Percentiles rank a stretch among this genome's conserved stretches.
Evolutionary conservation across 2,113 vertebrate species (phyloP).

Genomic region (Microcebus murinus): DNA sequence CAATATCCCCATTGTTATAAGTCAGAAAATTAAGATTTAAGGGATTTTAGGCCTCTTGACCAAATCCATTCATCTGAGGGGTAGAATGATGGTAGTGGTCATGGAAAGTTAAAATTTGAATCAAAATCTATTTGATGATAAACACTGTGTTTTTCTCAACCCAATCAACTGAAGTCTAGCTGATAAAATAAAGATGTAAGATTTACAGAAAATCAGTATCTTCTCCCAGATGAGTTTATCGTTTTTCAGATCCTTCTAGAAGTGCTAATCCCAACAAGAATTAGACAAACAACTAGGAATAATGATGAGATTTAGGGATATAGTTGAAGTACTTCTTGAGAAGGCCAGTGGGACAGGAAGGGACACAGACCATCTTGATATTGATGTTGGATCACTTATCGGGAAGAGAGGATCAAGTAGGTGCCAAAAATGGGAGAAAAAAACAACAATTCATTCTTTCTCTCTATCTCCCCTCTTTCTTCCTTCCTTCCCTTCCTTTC

Average conservation of each 20-base stretch:
- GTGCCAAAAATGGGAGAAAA: neutral
- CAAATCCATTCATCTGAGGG: neutral
- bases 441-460: neutral
- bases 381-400: no score
- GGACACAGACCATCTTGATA: neutral
- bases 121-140: conserved; percentile 22
- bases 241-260: neutral
- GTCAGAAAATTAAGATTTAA: neutral
- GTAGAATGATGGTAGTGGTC: neutral
- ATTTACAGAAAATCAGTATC: neutral
- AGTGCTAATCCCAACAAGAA: neutral
- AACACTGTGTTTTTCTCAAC: neutral
- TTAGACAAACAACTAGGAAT: neutral
- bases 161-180: neutral
- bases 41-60: neutral
- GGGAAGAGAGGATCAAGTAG: neutral
- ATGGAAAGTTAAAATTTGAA: neutral
- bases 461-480: neutral
- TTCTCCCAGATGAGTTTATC: neutral
- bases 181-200: neutral
- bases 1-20: neutral
- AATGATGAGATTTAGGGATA: neutral
- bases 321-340: neutral
- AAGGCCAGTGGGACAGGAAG: neutral
- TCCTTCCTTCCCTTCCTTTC: no score